Evolutionary conservation across 2,113 vertebrate species (phyloP).

Genomic region (Synchiropus splendidus): DNA sequence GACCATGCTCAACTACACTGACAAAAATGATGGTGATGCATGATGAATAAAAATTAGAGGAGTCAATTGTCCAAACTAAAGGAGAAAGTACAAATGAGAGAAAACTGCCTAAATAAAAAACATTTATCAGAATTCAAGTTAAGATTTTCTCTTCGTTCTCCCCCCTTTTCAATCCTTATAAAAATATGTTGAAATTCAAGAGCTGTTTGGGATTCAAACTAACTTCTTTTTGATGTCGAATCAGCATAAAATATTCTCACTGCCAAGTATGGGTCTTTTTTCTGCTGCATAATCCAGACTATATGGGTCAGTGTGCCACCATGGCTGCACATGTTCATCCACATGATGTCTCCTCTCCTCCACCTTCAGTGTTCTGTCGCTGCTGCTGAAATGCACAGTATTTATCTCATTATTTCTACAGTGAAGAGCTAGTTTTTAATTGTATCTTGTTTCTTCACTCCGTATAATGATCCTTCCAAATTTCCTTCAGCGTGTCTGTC

Average conservation of each 20-base stretch:
- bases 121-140: too few species aligned
- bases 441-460: neutral
- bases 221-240: too few species aligned
- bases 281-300: slow-evolving; percentile 6
- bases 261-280: neutral
- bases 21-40: too few species aligned
- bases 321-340: slow-evolving; percentile 24
- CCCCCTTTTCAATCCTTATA: too few species aligned
- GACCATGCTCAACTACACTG: too few species aligned
- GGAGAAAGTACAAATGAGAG: too few species aligned
- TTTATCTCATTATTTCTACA: neutral
- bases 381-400: neutral
- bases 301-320: slow-evolving; percentile 51
- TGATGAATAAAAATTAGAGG: too few species aligned
- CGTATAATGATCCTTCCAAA: neutral
- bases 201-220: too few species aligned
- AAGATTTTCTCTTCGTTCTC: too few species aligned
- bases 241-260: neutral
- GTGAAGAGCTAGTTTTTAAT: neutral
- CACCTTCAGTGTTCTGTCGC: slow-evolving; percentile 6
- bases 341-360: slow-evolving; percentile 1
- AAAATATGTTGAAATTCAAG: too few species aligned
- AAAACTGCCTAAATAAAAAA: too few species aligned
- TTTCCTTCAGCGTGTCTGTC: slow-evolving; percentile 8
- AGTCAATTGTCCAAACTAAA: too few species aligned